Conservation (phyloP, 1,140 invertebrate species). For the Telenomus remus region DNA sequence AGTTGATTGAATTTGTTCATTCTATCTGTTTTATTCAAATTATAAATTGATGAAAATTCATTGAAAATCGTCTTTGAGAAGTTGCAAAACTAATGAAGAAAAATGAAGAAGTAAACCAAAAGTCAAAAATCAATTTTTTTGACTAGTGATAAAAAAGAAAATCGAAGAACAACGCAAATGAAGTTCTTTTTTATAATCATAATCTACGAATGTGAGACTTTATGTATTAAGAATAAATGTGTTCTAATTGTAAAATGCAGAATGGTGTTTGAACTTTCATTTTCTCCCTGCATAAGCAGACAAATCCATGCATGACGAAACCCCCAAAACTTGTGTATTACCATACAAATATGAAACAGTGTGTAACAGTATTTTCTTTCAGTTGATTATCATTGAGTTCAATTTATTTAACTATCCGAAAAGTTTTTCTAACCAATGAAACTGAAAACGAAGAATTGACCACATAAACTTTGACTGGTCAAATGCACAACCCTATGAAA, state of each 20-base stretch:
- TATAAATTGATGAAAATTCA: too few relatives aligned
- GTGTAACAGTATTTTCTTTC: constrained; percentile 1
- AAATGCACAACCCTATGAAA: constrained; percentile 56
- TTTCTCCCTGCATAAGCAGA: constrained; percentile 53
- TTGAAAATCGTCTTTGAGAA: too few relatives aligned
- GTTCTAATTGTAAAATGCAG: constrained; percentile 54
- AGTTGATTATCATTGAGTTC: constrained; percentile 29
- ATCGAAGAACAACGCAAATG: constrained; percentile 22
- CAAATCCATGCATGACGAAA: constrained; percentile 47
- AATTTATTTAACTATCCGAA: constrained; percentile 3
- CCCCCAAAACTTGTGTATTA: constrained; percentile 9
- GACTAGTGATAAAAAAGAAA: constrained; percentile 11
- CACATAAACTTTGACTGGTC: constrained; percentile 52
- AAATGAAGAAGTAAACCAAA: not conserved
- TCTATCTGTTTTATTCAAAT: too few relatives aligned
- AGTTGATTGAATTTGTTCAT: too few relatives aligned
- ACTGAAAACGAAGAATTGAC: constrained; percentile 3
- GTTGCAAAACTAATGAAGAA: too few relatives aligned
- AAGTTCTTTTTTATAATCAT: constrained; percentile 46
- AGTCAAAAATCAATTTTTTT: constrained; percentile 3
- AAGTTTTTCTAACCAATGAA: too few relatives aligned
- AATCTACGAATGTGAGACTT: constrained; percentile 49
- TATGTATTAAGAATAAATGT: constrained; percentile 57
- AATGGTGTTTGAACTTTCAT: constrained; percentile 58
- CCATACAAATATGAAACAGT: not conserved